Base-by-base conservation (phyloP, 1,140 invertebrate genomes). In the Rhagoletis zephyria region DNA sequence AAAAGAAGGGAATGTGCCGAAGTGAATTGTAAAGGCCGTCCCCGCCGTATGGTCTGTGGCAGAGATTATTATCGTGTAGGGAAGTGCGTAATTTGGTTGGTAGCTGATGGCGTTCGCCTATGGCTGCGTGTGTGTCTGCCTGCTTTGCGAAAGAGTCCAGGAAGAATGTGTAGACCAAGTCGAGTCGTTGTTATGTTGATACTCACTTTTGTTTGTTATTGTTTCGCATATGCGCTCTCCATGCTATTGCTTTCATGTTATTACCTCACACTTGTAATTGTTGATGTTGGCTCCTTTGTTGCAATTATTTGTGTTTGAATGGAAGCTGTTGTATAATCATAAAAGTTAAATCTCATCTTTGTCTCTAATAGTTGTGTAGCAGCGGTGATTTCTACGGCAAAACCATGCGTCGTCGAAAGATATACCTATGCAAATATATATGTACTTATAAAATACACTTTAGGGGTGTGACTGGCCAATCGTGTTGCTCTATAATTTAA, bases 31-130 rank as follows among this genome's bases (percentile, higher is more conserved):
- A 59, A 56, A 81, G 48, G 74, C 19, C 45, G 74, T 45, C 67
- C 67, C 45, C 67, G 67, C 48, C 74, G 74, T 81, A 81, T 56
- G 74, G 74, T 81, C 74, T 81, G 74, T 30, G 51, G 74, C 74
- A 81, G 74, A 30, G 1, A 56, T 81, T 81, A 42, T 81, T 81
- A 81, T 56, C n/a, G 74, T 48, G 10, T 81, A 19, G 48, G 48
- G 74, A 81, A 81, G 74, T 81, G 74, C 74, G 74, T 81, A 81
- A 81, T 81, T 81, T 81, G 45, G 74, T 81, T 81, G 74, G 74
- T 30, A 30, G 30, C 30, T 30, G 30, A 30, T 30, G 30, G 30
- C 30, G 30, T 30, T 30, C 30, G 42, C 2, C 42, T 6, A 74
- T n/a, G n/a, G n/a, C 42, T 48, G 14, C 2, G 45, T n/a, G 3